Conservation (phyloP, 2,797 vertebrate species). For the Otolemur crassicaudatus region DNA sequence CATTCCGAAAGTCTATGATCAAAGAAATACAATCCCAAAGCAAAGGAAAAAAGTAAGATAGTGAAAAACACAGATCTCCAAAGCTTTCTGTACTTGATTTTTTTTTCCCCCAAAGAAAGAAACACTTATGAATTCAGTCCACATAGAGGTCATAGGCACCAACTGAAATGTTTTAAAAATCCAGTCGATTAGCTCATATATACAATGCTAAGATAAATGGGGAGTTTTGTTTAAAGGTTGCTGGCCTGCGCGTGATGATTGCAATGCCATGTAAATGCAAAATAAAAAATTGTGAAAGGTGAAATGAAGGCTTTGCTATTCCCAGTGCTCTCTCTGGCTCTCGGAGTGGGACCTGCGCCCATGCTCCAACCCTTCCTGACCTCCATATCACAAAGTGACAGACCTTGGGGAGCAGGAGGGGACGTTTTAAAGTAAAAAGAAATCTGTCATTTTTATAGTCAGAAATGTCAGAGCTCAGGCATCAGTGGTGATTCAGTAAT, state of each 20-base stretch:
- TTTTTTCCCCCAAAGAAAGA: background rate
- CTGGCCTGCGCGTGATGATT: background rate
- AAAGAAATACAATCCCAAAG: background rate
- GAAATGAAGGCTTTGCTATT: background rate
- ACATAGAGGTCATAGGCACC: background rate
- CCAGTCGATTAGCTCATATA: background rate
- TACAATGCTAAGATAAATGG: background rate
- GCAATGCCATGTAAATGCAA: background rate
- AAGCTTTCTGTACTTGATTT: background rate
- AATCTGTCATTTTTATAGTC: conserved; percentile 67
- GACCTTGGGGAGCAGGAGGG: conserved; percentile 23
- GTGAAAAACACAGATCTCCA: background rate
- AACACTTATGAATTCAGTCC: background rate
- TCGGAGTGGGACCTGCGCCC: background rate
- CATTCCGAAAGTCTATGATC: background rate
- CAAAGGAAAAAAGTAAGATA: background rate
- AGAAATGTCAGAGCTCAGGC: conserved; percentile 65
- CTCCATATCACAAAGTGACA: conserved; percentile 67
- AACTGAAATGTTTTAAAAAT: background rate
- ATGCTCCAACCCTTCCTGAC: background rate
- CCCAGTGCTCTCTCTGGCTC: background rate
- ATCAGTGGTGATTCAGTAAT: conserved; percentile 55
- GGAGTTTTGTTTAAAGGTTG: background rate
- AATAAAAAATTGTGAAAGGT: background rate
- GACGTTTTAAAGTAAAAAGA: conserved; percentile 59